Conservation (phyloP, 2,888 invertebrate species). For the Drosophila monieri region DNA sequence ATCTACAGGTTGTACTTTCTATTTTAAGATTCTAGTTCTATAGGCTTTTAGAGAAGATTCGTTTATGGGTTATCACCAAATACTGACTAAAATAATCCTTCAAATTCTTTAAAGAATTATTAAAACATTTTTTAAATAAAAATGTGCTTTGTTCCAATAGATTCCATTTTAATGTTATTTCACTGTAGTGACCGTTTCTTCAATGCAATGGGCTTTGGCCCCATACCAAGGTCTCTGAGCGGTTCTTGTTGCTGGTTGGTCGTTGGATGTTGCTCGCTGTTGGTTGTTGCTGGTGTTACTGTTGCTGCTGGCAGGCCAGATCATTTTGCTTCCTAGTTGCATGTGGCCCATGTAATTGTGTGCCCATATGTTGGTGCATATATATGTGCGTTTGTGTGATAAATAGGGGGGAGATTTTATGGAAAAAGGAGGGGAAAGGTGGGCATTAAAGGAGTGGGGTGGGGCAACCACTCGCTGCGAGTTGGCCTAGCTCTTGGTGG, state of each 20-base stretch:
- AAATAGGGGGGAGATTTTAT: slow-evolving; percentile 32
- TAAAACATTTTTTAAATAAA: background rate
- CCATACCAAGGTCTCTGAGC: slow-evolving; percentile 74
- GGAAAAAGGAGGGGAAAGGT: background rate
- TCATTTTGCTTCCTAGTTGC: slow-evolving; percentile 81
- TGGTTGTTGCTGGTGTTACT: slow-evolving; percentile 36
- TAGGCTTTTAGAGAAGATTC: no score
- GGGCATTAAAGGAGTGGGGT: background rate
- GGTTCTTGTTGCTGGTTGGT: slow-evolving; percentile 43
- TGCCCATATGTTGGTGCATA: slow-evolving; percentile 28
- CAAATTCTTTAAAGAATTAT: no score
- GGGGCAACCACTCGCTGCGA: slow-evolving; percentile 37
- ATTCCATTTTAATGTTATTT: background rate
- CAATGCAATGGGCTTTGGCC: slow-evolving; percentile 49
- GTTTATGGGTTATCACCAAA: no score
- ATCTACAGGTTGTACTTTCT: background rate
- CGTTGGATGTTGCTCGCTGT: slow-evolving; percentile 38
- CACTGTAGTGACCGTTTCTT: slow-evolving; percentile 33
- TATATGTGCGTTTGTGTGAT: slow-evolving; percentile 35
- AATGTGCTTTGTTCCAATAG: background rate
- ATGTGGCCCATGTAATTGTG: slow-evolving; percentile 71
- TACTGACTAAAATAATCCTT: background rate
- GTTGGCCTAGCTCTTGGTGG: slow-evolving; percentile 49
- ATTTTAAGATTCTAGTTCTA: no score
- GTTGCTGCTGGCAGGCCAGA: slow-evolving; percentile 69